Base-by-base conservation (phyloP, 2,113 vertebrate species). In the Campylomormyrus numenius region DNA sequence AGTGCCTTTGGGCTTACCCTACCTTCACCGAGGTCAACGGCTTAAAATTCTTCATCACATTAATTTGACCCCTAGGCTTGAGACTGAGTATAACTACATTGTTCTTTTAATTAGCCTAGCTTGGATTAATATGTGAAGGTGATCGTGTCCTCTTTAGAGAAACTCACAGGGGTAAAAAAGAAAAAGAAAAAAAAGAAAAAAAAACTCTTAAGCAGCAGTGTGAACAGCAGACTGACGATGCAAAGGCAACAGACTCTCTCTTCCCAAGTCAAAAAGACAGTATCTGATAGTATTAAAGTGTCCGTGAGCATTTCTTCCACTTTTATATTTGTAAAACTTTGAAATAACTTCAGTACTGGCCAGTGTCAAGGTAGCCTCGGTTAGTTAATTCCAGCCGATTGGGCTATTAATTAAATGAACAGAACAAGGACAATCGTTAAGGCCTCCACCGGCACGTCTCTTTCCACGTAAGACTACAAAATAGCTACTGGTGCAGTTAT, bases 31-130 rank as follows among this genome's bases (percentile, higher is more conserved):
- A 80, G 74, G 74, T 80, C 74, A 80, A 42, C 17, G 31, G 74
- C n/a, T 80, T 80, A 39, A 80, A 42, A 80, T 62, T 62, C 17
- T 80, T 80, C 74, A 80, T 80, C 74, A 35, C 74, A 80, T 80
- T 80, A 80, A 80, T 80, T 80, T 80, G 74, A 80, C 74, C 74
- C 74, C 74, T 80, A 80, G 74, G 74, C 74, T 80, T 80, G 74
- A 80, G 74, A 80, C 35, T 80, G 74, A 80, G 74, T 80, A 80
- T 80, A 80, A 80, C 74, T 80, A 19, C 35, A 42, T 35, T 80
- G 74, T 80, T 80, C 74, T 80, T 80, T 80, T 80, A 80, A 80
- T 80, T 80, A 80, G 74, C 74, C 74, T 80, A 80, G 74, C 31
- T 39, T 80, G 74, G 74, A 80, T 80, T 80, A 80, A 80, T 80